Evolutionary conservation across 2,888 invertebrate genomes (phyloP).

Genomic region (Loripinus fragilis): DNA sequence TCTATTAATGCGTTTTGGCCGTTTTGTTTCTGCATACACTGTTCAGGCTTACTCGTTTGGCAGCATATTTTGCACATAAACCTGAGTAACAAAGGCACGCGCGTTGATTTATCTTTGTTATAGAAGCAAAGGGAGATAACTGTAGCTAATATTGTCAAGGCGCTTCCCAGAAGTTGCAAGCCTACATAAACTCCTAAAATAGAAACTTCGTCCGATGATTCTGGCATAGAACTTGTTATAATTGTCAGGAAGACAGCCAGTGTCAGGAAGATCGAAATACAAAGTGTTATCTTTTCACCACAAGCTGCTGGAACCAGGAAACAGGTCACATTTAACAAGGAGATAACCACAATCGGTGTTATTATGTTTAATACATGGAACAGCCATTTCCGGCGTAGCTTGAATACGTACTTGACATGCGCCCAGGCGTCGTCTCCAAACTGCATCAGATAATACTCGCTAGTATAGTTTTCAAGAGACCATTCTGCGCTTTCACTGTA

Average conservation of each 20-base stretch:
- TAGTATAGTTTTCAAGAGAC: neutral
- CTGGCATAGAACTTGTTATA: constrained; percentile 59
- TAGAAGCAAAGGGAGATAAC: constrained; percentile 55
- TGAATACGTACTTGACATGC: constrained; percentile 20
- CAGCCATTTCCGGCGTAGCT: constrained; percentile 36
- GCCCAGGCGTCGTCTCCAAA: constrained; percentile 32
- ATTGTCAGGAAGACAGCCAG: constrained; percentile 63
- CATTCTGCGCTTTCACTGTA: constrained; percentile 44
- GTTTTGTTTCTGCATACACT: neutral
- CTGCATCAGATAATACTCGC: neutral
- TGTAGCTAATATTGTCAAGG: constrained; percentile 53
- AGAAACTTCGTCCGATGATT: constrained; percentile 62
- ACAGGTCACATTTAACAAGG: constrained; percentile 39
- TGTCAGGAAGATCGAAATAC: constrained; percentile 59
- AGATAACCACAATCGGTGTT: constrained; percentile 45
- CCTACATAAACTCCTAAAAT: constrained; percentile 58
- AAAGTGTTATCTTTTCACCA: constrained; percentile 51
- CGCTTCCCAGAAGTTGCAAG: constrained; percentile 59
- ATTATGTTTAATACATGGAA: constrained; percentile 45
- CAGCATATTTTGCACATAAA: constrained; percentile 31
- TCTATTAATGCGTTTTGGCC: neutral
- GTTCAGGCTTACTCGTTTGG: neutral
- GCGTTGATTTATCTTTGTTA: constrained; percentile 36
- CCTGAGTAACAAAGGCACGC: constrained; percentile 33
- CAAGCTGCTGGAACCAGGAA: constrained; percentile 42